These are phyloP conservation scores for Chaitophorus viminalis DNA, from an alignment of 2,888 invertebrate species.

Conservation along the genomic window DNA sequence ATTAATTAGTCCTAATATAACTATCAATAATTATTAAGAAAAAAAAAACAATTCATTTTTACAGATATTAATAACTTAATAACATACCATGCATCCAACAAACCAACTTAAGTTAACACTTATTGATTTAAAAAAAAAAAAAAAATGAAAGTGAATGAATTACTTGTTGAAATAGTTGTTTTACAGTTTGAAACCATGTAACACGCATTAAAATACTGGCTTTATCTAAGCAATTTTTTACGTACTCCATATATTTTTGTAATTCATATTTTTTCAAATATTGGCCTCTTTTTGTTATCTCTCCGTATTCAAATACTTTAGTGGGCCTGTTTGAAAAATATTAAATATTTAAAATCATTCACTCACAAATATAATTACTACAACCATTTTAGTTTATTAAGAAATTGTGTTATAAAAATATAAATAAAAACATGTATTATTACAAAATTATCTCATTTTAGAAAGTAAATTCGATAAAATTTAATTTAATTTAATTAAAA, in stretches of 20 bases:
- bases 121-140: not conserved
- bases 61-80: no score
- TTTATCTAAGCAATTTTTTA: not conserved
- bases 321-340: slow-evolving; percentile 25
- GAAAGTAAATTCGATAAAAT: no score
- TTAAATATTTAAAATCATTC: not conserved
- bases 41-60: no score
- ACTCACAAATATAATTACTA: no score
- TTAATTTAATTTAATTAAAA: no score
- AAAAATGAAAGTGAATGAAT: not conserved
- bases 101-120: not conserved
- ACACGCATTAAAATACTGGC: slow-evolving; percentile 24
- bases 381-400: no score
- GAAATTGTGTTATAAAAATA: no score
- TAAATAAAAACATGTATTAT: no score
- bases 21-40: no score
- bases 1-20: no score
- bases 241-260: slow-evolving; percentile 3
- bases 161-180: slow-evolving; percentile 51
- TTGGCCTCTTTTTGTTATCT: slow-evolving; percentile 24
- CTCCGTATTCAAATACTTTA: slow-evolving; percentile 33
- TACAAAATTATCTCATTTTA: no score
- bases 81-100: no score
- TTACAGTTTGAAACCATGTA: slow-evolving; percentile 43
- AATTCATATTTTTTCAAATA: slow-evolving; percentile 39